phyloP scores from a whole-genome alignment of 1,140 invertebrate genomes.

The Drosophila teissieri region DNA sequence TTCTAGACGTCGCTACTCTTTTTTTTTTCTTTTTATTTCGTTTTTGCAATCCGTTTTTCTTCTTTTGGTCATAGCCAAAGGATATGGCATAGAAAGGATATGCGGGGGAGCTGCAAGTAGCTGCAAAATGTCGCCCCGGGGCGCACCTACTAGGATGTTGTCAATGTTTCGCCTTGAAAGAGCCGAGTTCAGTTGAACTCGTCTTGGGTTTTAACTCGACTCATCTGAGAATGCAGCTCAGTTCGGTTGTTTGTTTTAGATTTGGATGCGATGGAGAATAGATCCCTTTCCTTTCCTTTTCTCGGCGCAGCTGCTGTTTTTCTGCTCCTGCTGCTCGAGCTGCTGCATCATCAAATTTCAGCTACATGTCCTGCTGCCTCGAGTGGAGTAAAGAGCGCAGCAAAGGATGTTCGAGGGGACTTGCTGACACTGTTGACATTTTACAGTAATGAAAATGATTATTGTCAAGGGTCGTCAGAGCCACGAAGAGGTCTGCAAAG shows the following conservation, averaged over 20 bases:
- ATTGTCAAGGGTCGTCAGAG: slow-evolving; percentile 70
- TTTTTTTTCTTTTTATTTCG: not conserved
- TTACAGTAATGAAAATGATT: slow-evolving; percentile 73
- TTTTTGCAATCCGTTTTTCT: not conserved
- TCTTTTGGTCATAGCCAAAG: slow-evolving; percentile 48
- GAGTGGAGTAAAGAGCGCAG: not conserved
- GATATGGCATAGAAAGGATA: slow-evolving; percentile 21
- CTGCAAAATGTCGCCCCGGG: slow-evolving; percentile 65
- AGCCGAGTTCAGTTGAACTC: slow-evolving; percentile 22
- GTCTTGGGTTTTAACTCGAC: slow-evolving; percentile 1
- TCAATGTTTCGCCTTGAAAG: slow-evolving; percentile 60
- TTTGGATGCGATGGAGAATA: slow-evolving; percentile 37
- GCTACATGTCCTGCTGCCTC: slow-evolving; percentile 57
- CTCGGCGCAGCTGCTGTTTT: slow-evolving; percentile 22
- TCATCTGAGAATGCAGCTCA: slow-evolving; percentile 36
- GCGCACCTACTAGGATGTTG: slow-evolving; percentile 41
- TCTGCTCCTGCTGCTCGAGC: slow-evolving; percentile 18
- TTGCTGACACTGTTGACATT: slow-evolving; percentile 73
- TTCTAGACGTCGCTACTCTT: slow-evolving; percentile 54
- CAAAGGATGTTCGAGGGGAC: slow-evolving; percentile 42
- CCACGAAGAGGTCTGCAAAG: slow-evolving; percentile 20
- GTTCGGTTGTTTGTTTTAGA: slow-evolving; percentile 70
- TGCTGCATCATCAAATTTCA: slow-evolving; percentile 73
- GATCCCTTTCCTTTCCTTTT: slow-evolving; percentile 26
- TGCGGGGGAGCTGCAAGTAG: slow-evolving; percentile 57